Base-by-base conservation (phyloP, 2,797 vertebrate genomes). In the Sardinella longiceps region DNA sequence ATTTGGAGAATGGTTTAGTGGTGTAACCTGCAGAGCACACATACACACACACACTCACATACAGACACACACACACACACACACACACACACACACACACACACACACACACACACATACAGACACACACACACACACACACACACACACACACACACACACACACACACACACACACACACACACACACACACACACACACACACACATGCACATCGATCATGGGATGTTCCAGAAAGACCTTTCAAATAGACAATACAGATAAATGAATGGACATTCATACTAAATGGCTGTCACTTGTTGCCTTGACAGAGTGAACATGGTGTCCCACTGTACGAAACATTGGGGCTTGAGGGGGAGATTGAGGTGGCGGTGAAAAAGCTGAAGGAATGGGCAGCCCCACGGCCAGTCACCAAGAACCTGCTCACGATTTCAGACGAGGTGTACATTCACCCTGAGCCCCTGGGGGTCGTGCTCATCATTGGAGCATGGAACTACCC, bases 401-500 rank as follows among this genome's bases (percentile, higher is more conserved):
- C 97, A 0, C 92, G 95, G 39, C 87, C 93, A 0, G 96, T 96
- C 85, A 92, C 94, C 86, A 98, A 94, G 95, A 96, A 93, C 85
- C 84, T 96, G 23, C 25, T 96, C 83, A 97, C 94, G 0, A 82
- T 97, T 85, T 90, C 94, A 0, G 97, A 98, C 5, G 95, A 97
- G 0, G 91, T 95, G 45, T 99, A 96, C 91, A 92, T 97, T 90
- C 87, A 90, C 80, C 94, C 93, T 0, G 96, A 99, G 90, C 98
- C 98, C 0, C 93, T 99, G 87, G 98, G 98, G 0, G 95, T 99
- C 88, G 96, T 97, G 91, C 95, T 99, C 25, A 81, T 98, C 89
- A 97, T 99, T 0, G 97, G 97, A 1, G 92, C 97, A 74, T 99
- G 98, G 97, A 99, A 98, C 90, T 98, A 97, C 89, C 98, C 98